Evolutionary conservation across 2,888 invertebrate species (phyloP), one percentile per base, ranked within the genome.

Genomic region (Apeira syringaria): DNA sequence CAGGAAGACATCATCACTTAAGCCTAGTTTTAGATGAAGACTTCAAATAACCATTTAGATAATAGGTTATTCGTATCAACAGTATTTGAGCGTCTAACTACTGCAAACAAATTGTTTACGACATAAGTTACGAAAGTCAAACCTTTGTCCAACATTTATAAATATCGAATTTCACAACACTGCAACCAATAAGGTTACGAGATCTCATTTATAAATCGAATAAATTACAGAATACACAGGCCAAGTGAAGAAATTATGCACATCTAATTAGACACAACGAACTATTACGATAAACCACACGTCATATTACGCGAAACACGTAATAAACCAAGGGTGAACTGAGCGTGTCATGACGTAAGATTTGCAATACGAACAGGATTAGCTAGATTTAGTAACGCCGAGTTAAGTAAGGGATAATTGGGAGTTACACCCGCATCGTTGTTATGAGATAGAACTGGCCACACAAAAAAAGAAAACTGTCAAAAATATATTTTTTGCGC

Each of bases 391-490:
- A 17, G 64, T 81, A 78, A 74, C 78, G 74, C 70, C 64, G 59
- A 47, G 68, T 80, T 80, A 78, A 74, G 68, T 80, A 82, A 82
- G 71, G 67, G 64, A 34, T 47, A 57, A 59, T 18, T 32, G 9
- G 25, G 55, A 52, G 44, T 25, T 27, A 44, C 35, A 39, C 26
- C 15, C 29, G 28, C 24, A 26, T 7, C 27, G 29, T 7, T 24
- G 33, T 29, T 26, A 25, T 27, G 13, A 30, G 27, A 29, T 24
- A 24, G 26, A 18, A 30, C 30, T 20, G 34, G 20, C 12, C 7
- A 15, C 27, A 22, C 20, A 27, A 37, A 30, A 33, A 29, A 37
- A 37, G 27, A 26, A 36, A 37, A 35, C 8, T 32, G 27, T 12
- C 27, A 37, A 11, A 6, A n/a, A 30, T 1, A 34, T 15, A 15